Evolutionary conservation across 2,888 invertebrate species (phyloP), one percentile per base, ranked within the genome.

Genomic region (Lithophane semibrunnea): DNA sequence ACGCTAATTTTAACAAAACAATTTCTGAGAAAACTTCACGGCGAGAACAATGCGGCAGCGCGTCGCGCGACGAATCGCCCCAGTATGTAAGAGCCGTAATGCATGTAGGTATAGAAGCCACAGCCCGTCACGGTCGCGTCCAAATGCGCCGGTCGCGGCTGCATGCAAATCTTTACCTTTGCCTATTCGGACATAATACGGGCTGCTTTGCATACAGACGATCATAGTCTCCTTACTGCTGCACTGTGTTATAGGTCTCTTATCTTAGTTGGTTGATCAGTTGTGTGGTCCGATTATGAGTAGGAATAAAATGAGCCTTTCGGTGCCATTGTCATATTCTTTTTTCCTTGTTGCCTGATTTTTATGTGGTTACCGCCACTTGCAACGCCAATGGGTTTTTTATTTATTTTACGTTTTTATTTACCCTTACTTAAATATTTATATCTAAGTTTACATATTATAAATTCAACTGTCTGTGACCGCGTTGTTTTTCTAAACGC

Each of bases 171-270:
- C 84, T 64, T 12, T 42, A 58, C 42, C n/a, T 70, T 49, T 79
- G 5, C 81, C 61, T 54, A 83, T 73, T 82, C 66, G 64, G 79
- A 58, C n/a, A n/a, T 29, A 10, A 58, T 12, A 24, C 24, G 16
- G 24, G 12, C 61, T 63, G 61, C 0, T 82, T 82, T 84, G 82
- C 82, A 82, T 82, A 82, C 74, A 82, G 80, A 82, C 74, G 80
- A 67, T 70, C 24, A 71, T 79, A 67, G 73, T 73, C 12, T 63
- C 42, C 60, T 54, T 60, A 54, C 24, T 65, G 3, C 21, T 75
- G 37, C 81, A 82, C 54, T 65, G 2, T 49, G 8, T 4, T 58
- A 42, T 37, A 29, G 5, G 16, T 16, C 4, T n/a, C 44, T 58
- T n/a, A 2, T 47, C 10, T 29, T 42, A 29, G 58, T 13, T 60